These are phyloP conservation scores for Stomorhina lunata DNA, from an alignment of 2,888 invertebrate species.

Conservation along the genomic window DNA sequence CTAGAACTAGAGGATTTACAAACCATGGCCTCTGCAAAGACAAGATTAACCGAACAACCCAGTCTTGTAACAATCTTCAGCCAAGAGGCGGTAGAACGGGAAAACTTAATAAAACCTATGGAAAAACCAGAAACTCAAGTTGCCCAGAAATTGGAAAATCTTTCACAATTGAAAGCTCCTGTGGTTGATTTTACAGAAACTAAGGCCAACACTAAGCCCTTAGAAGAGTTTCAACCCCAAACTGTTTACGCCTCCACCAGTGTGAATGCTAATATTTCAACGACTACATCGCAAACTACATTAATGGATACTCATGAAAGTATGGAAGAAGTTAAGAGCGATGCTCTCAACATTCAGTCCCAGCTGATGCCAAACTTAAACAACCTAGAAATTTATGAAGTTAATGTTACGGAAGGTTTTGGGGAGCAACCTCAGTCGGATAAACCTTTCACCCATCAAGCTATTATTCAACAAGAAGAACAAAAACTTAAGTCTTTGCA, in stretches of 20 bases:
- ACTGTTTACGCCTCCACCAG: conserved; percentile 76
- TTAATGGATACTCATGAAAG: conserved; percentile 69
- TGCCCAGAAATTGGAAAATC: conserved; percentile 71
- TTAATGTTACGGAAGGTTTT: conserved; percentile 55
- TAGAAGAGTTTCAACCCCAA: conserved; percentile 64
- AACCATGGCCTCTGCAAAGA: conserved; percentile 75
- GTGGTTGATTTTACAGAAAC: conserved; percentile 80
- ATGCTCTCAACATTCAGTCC: conserved; percentile 34
- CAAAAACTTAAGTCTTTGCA: conserved; percentile 69
- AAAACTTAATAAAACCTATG: conserved; percentile 81
- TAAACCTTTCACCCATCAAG: conserved; percentile 17
- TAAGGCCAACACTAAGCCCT: conserved; percentile 78
- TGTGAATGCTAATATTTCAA: conserved; percentile 76
- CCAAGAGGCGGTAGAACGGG: conserved; percentile 83
- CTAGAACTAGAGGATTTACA: conserved; percentile 46
- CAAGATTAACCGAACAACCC: conserved; percentile 82
- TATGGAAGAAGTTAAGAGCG: conserved; percentile 30
- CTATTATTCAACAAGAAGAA: conserved; percentile 51
- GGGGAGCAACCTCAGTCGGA: neutral
- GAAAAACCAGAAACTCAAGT: conserved; percentile 73
- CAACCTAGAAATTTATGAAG: conserved; percentile 69
- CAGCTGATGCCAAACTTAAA: conserved; percentile 45
- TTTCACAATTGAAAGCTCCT: conserved; percentile 80
- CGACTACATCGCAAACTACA: conserved; percentile 67
- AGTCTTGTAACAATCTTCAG: neutral